These are phyloP conservation scores for Drosophila tsacasi DNA, from an alignment of 1,140 invertebrate genomes.

Conservation along the genomic window DNA sequence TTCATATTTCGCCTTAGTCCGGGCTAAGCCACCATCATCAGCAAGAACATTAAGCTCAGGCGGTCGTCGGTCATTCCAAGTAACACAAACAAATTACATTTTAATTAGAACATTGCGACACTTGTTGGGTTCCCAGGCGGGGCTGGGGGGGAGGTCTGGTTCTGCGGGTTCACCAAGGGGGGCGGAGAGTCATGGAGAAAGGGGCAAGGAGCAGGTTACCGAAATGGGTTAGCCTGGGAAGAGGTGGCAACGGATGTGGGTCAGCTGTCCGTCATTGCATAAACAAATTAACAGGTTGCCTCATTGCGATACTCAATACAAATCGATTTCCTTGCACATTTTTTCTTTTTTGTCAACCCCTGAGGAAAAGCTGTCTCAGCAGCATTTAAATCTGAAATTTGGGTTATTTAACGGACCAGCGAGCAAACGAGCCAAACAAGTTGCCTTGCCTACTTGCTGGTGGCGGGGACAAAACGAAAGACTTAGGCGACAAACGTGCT, in stretches of 20 bases:
- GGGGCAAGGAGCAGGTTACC: conserved; percentile 46
- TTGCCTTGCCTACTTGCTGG: conserved; percentile 18
- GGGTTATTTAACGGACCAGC: conserved; percentile 83
- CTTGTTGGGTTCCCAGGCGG: conserved; percentile 28
- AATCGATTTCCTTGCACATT: conserved; percentile 51
- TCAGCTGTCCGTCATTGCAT: conserved; percentile 40
- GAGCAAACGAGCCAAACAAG: conserved; percentile 42
- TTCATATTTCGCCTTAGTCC: too few relatives aligned
- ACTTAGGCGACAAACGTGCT: conserved; percentile 57
- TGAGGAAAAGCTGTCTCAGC: conserved; percentile 59
- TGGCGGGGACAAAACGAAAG: conserved; percentile 38
- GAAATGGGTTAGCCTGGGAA: conserved; percentile 28
- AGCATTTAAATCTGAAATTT: conserved; percentile 67
- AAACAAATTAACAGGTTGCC: conserved; percentile 39
- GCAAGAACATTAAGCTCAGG: conserved; percentile 56
- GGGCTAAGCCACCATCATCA: conserved; percentile 19
- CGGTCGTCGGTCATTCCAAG: conserved; percentile 73
- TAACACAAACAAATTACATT: conserved; percentile 67
- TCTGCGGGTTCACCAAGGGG: too few relatives aligned
- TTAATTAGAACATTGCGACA: conserved; percentile 81
- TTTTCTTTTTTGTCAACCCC: conserved; percentile 38
- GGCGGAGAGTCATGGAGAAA: conserved; percentile 12
- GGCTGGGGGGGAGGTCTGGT: not conserved
- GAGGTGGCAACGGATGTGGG: conserved; percentile 10
- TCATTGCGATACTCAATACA: conserved; percentile 28